Conservation (phyloP, 2,888 invertebrate species). For the Apodemia mormo region DNA sequence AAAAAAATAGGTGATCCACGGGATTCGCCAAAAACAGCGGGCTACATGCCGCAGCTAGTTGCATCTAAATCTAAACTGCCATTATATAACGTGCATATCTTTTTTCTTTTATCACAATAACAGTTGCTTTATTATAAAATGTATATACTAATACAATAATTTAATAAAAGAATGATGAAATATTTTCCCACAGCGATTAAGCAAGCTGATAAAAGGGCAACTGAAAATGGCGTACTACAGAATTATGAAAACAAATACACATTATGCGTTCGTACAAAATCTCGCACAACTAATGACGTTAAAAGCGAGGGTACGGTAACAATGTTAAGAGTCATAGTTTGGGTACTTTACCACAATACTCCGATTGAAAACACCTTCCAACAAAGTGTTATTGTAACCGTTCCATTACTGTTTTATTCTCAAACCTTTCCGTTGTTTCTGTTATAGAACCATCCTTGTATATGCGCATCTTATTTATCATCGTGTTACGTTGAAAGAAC, state of each 20-base stretch:
- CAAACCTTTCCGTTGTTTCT: no score
- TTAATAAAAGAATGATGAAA: background rate
- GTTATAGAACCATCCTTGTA: conserved; percentile 22
- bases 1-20: no score
- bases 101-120: background rate
- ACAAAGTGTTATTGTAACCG: background rate
- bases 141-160: background rate
- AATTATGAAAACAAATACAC: conserved; percentile 78
- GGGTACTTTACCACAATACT: conserved; percentile 30
- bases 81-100: background rate
- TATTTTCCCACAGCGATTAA: conserved; percentile 72
- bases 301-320: conserved; percentile 77
- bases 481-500: background rate
- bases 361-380: background rate
- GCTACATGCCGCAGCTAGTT: no score
- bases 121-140: background rate
- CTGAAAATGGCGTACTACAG: conserved; percentile 62
- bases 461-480: background rate
- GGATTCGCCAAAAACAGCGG: no score
- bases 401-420: conserved; percentile 29
- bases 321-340: conserved; percentile 77
- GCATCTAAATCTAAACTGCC: background rate
- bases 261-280: conserved; percentile 73
- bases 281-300: conserved; percentile 78
- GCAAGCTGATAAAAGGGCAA: conserved; percentile 53